A percentile compares a stretch with the other conserved stretches of the same genome.
These are phyloP conservation scores for Malurus splendens DNA, from an alignment of 2,797 vertebrate genomes.

Conservation along the genomic window DNA sequence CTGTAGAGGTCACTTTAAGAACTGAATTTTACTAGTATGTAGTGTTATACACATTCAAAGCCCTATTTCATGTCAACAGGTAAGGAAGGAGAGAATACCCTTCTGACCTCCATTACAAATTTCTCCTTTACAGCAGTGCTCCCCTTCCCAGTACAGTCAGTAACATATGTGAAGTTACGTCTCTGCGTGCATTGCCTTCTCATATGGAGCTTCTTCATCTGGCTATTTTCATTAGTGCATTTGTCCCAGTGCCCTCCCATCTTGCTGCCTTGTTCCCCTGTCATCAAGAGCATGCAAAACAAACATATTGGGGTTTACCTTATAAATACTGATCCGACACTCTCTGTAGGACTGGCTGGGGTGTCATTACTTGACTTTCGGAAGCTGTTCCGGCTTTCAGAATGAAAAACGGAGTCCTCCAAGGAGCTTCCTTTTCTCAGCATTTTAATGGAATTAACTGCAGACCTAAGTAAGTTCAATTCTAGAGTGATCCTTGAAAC, in stretches of 20 bases:
- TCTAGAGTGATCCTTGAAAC: neutral
- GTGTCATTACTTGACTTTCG: neutral
- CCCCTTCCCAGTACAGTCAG: neutral
- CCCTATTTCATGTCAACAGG: neutral
- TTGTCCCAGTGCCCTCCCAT: neutral
- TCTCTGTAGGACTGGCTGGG: conserved; percentile 41
- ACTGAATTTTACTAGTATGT: neutral
- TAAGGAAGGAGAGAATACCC: neutral
- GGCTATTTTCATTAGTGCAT: neutral
- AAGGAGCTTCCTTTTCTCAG: conserved; percentile 46
- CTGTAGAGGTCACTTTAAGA: neutral
- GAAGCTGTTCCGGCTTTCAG: conserved; percentile 15
- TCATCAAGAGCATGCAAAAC: neutral
- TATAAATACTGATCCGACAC: conserved; percentile 52
- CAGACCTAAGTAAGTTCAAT: neutral
- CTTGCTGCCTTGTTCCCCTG: neutral
- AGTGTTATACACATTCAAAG: neutral
- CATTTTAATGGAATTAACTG: neutral
- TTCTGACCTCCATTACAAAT: neutral
- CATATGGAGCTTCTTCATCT: neutral
- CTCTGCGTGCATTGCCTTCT: neutral
- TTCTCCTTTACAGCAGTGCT: neutral
- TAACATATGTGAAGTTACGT: neutral
- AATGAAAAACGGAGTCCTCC: conserved; percentile 35
- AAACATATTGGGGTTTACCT: conserved; percentile 57